These are phyloP conservation scores for Dromas ardeola DNA, from an alignment of 2,113 vertebrate genomes.

Conservation along the genomic window DNA sequence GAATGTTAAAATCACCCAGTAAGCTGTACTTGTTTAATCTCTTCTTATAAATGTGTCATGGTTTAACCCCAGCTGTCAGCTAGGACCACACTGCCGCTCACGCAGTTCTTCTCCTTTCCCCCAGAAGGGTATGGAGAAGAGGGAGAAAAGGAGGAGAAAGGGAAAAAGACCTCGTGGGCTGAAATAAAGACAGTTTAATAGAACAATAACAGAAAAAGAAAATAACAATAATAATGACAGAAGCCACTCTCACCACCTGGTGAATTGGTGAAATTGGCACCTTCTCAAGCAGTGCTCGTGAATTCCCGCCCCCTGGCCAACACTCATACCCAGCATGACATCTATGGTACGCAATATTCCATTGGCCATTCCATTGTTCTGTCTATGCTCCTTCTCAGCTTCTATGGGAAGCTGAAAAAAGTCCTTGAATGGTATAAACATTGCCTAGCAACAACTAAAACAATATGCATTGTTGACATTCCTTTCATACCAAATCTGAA, in stretches of 20 bases:
- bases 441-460: neutral
- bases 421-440: neutral
- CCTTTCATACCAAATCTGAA: neutral
- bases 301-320: neutral
- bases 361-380: neutral
- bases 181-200: neutral
- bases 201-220: neutral
- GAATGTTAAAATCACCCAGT: conserved; percentile 3
- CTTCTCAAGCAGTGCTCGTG: neutral
- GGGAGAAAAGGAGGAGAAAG: neutral
- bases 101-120: neutral
- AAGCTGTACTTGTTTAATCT: neutral
- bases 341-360: neutral
- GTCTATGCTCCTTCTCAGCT: neutral
- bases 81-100: neutral
- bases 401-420: neutral
- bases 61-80: neutral
- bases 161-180: neutral
- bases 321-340: neutral
- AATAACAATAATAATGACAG: neutral
- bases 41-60: neutral
- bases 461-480: neutral
- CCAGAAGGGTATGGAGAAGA: neutral
- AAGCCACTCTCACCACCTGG: neutral
- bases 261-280: neutral